Conservation (phyloP, 1,140 invertebrate species). For the Hermatobates lingyangjiaoensis region DNA sequence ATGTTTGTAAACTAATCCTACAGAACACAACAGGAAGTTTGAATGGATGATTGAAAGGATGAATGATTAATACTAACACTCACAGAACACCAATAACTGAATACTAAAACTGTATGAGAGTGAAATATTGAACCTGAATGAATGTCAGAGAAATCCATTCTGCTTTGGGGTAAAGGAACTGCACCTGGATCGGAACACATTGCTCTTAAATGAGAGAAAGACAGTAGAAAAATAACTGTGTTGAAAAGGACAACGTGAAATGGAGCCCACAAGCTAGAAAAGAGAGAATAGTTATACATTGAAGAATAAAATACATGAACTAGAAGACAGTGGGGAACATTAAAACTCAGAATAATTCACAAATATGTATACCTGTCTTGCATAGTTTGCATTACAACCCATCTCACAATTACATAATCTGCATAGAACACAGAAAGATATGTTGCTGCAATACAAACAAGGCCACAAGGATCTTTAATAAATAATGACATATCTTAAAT, state of each 20-base stretch:
- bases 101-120: too few relatives aligned
- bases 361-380: conserved; percentile 42
- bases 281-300: conserved; percentile 14
- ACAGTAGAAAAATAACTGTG: conserved; percentile 50
- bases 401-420: conserved; percentile 73
- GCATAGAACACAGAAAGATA: conserved; percentile 72
- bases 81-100: too few relatives aligned
- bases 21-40: too few relatives aligned
- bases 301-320: background rate
- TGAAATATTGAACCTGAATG: conserved; percentile 45
- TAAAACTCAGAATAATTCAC: background rate
- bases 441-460: conserved; percentile 66
- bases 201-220: conserved; percentile 61
- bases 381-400: conserved; percentile 69
- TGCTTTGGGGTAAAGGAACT: conserved; percentile 60
- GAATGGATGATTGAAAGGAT: too few relatives aligned
- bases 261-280: conserved; percentile 64
- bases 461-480: conserved; percentile 67
- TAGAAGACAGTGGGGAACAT: background rate
- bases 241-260: conserved; percentile 70
- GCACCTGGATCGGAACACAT: conserved; percentile 78
- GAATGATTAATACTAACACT: too few relatives aligned
- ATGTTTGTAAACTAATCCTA: too few relatives aligned
- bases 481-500: conserved; percentile 19
- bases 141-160: conserved; percentile 70